Base-by-base conservation (phyloP, 2,797 vertebrate genomes). In the Sylvia borin region DNA sequence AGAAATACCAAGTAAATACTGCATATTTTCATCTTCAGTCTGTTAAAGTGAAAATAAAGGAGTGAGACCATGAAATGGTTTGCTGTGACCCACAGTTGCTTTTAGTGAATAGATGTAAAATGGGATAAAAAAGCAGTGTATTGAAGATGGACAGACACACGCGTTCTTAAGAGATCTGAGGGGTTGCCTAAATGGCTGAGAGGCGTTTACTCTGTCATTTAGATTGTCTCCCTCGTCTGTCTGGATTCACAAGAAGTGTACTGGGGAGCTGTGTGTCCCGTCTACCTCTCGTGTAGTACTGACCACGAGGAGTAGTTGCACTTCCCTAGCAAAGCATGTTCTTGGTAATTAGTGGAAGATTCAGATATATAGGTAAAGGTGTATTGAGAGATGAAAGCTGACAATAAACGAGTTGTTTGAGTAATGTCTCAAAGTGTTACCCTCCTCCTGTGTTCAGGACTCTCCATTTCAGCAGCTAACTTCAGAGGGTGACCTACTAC, bases 401-500 rank as follows among this genome's bases (percentile, higher is more conserved):
- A 32, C 38, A 32, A 40, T 81, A 79, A 89, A 78, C 27, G 71
- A 38, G 67, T 77, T 74, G 86, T 88, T 91, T 80, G 78, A 94
- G 38, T 79, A 36, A 54, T 50, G 61, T 75, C 86, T 47, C 70
- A 24, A 84, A 86, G 57, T 76, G 75, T 95, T 92, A 36, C 47
- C 53, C 31, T 77, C 27, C 54, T 90, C 10, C 53, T 51, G 42
- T 34, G 32, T 90, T 95, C 68, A 51, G 85, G 70, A 72, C 93
- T 97, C 93, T 97, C 96, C 76, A n/a, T 96, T 96, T 96, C 62
- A 76, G 71, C 50, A 68, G 72, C 92, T 91, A 74, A 76, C 75
- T 96, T 97, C 88, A 60, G 74, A 95, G 91, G 48, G 50, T 97
- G 94, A 96, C 97, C 96, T 88, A 70, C 85, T 75, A 74, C 84